Evolutionary conservation across 2,113 vertebrate genomes (phyloP), one percentile per base, ranked within the genome.

Genomic region (Ranitomeya variabilis): DNA sequence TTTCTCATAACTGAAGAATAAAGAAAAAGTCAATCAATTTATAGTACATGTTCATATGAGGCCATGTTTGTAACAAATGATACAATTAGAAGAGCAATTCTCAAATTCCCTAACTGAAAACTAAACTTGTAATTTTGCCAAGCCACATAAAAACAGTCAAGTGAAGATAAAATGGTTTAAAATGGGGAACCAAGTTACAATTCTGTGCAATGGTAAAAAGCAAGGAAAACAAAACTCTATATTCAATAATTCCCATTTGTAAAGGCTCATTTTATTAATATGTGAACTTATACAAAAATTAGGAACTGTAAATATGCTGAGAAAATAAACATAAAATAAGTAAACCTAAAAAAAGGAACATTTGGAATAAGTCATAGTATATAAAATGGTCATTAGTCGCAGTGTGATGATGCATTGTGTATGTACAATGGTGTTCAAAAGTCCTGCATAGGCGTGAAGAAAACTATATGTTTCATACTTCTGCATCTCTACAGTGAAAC

Each of bases 71-170:
- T 54, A 73, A 23, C 12, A 73, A 73, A 73, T 31, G 18, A n/a
- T n/a, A 59, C n/a, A 21, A 31, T 80, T 31, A 80, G 23, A 23
- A 54, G 2, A 26, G 55, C 21, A 9, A 59, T 26, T 60, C 31
- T 45, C 45, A 80, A n/a, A 60, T 57, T 59, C 54, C 15, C 21
- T 60, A 80, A 80, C 78, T 57, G 55, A 55, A 79, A 80, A 60
- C 13, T 59, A 60, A 80, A 59, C 67, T 79, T 21, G 77, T 79
- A 79, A 57, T 11, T 80, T 26, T 26, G 78, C 54, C 54, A 80
- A 80, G 78, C 52, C 78, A 80, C 78, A 80, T 60, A 80, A 60
- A 80, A 80, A 80, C 78, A 55, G 77, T 55, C 52, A 26, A 80
- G 14, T 76, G 7, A 59, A 57, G 54, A 80, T 26, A 80, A 52